Evolutionary conservation across 2,113 vertebrate genomes (phyloP).

Genomic region (Microtus richardsoni): DNA sequence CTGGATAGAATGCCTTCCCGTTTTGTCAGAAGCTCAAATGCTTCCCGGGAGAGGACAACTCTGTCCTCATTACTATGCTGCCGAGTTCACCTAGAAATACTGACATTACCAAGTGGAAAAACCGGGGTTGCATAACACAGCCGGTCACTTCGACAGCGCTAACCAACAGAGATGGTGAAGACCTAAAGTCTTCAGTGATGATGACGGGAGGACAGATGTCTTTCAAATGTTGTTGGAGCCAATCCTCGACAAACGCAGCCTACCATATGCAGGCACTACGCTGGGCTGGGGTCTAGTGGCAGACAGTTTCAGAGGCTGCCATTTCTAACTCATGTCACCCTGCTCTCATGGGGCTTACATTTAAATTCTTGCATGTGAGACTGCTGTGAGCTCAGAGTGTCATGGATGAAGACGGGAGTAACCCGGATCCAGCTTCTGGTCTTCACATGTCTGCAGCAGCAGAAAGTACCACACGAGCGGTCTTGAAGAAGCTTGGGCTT

Average conservation of each 20-base stretch:
- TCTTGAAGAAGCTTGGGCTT: background rate
- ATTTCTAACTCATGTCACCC: background rate
- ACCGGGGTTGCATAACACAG: constrained; percentile 60
- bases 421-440: background rate
- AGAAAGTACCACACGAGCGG: no score
- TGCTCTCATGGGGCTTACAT: background rate
- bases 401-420: background rate
- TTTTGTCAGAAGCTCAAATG: constrained; percentile 32
- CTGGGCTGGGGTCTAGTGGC: background rate
- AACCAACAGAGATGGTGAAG: constrained; percentile 59
- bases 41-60: background rate
- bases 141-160: constrained; percentile 62
- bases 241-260: background rate
- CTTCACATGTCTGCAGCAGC: background rate
- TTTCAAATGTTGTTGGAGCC: constrained; percentile 41
- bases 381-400: background rate
- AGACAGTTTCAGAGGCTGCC: background rate
- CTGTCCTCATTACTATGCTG: constrained; percentile 12
- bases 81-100: constrained; percentile 47
- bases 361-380: background rate
- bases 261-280: accelerated
- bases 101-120: constrained; percentile 66
- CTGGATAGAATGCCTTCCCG: background rate
- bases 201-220: constrained; percentile 42
- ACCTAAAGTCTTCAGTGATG: constrained; percentile 44